A percentile compares a stretch with the other conserved stretches of the same genome.
These are phyloP conservation scores for Dicrurus megarhynchus DNA, from an alignment of 2,113 vertebrate genomes.

Conservation along the genomic window DNA sequence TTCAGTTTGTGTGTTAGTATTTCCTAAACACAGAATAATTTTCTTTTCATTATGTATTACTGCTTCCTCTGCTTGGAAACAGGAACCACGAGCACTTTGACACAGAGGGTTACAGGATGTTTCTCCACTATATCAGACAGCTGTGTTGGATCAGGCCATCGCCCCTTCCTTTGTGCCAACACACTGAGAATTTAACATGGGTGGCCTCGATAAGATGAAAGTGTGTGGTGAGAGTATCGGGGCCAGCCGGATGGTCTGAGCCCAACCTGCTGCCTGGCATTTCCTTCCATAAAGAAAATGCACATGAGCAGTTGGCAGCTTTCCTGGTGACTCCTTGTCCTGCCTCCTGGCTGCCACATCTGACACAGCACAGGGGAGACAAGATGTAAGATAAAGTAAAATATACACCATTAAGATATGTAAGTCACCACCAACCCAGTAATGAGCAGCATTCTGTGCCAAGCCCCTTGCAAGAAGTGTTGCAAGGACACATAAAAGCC, in stretches of 20 bases:
- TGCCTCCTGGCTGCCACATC: neutral
- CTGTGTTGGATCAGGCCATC: neutral
- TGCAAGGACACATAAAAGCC: neutral
- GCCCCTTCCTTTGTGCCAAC: neutral
- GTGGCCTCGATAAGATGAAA: neutral
- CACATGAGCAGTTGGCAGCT: neutral
- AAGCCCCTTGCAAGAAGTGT: neutral
- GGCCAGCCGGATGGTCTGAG: neutral
- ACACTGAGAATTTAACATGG: neutral
- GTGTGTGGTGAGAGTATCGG: neutral
- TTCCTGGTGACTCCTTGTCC: neutral
- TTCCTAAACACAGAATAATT: neutral
- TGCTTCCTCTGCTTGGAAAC: constrained; percentile 49
- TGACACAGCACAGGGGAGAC: neutral
- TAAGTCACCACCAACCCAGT: neutral
- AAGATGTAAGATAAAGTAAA: neutral
- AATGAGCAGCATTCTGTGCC: neutral
- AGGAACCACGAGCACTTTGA: constrained; percentile 40
- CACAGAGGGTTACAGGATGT: constrained; percentile 47
- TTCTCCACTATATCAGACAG: neutral
- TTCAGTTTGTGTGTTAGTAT: neutral
- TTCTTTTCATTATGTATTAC: neutral
- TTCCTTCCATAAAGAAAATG: neutral
- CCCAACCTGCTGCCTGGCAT: neutral
- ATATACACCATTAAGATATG: rapidly evolving